Percentiles rank a stretch among this genome's conserved stretches.
These are phyloP conservation scores for Sebastes nivosus DNA, from an alignment of 2,797 vertebrate genomes.

Conservation along the genomic window DNA sequence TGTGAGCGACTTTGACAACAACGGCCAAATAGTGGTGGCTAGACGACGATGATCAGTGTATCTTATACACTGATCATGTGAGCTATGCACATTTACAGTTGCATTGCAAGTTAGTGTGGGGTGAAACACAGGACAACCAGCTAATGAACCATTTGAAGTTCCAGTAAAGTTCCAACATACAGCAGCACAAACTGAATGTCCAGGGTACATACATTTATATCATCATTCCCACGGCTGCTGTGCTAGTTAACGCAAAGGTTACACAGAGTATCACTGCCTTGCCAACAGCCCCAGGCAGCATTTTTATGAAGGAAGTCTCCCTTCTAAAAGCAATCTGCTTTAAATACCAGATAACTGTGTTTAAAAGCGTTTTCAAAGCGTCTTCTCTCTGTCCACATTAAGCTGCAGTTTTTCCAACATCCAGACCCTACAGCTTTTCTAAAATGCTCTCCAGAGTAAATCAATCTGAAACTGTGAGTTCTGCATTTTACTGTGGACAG, in stretches of 20 bases:
- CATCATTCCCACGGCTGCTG: slow-evolving; percentile 61
- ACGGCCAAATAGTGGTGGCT: too few species aligned
- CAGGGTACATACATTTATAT: slow-evolving; percentile 58
- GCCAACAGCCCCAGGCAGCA: slow-evolving; percentile 50
- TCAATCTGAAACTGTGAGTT: background rate
- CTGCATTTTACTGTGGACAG: background rate
- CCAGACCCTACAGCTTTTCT: background rate
- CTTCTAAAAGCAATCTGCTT: slow-evolving; percentile 18
- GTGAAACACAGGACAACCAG: slow-evolving; percentile 62
- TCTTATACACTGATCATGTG: slow-evolving; percentile 54
- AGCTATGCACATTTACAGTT: slow-evolving; percentile 36
- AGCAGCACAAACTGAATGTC: slow-evolving; percentile 47
- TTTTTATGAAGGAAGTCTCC: slow-evolving; percentile 45
- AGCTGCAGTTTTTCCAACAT: background rate
- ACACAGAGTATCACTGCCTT: slow-evolving; percentile 52
- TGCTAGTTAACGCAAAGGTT: slow-evolving; percentile 66
- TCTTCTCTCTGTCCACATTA: background rate
- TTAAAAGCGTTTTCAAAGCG: background rate
- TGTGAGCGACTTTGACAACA: too few species aligned
- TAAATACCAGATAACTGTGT: slow-evolving; percentile 29
- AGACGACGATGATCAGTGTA: too few species aligned
- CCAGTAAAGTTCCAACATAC: slow-evolving; percentile 48
- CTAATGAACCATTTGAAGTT: slow-evolving; percentile 71
- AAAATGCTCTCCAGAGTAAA: background rate
- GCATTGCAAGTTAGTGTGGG: slow-evolving; percentile 31